Base-by-base conservation (phyloP, 1,140 invertebrate genomes). In the Penaeus japonicus region DNA sequence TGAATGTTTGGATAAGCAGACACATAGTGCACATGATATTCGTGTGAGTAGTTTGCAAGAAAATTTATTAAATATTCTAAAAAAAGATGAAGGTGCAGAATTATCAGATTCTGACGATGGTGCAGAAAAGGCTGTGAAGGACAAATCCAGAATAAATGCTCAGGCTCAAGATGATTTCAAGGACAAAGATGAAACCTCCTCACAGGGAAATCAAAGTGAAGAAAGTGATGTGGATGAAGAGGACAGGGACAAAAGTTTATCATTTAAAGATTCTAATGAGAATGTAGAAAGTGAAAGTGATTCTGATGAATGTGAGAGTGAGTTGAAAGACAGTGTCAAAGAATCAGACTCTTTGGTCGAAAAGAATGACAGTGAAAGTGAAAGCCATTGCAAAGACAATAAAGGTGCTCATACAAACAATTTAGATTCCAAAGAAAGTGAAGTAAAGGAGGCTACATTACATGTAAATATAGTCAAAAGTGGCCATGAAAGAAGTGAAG, bases 321-420 rank as follows among this genome's bases (percentile, higher is more conserved):
- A 30, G 70, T 73, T 20, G 18, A 73, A 27, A 73, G 30, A 73
- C 18, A 7, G 27, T 30, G 35, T 32, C 17, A 27, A 73, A 73
- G 10, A 27, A 73, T 18, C 15, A 73, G 30, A 32, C 10, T 5
- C 47, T 47, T 47, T 47, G 47, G 47, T 47, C 12, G 35, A 27
- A 18, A 73, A 27, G 24, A 32, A 30, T 24, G 70, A 73, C 15
- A 73, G 65, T 73, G 65, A n/a, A 10, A 73, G 12, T 27, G 24
- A 47, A 47, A 47, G 47, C 15, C 47, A 47, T 47, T 47, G 24
- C 35, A 73, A 27, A 73, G 70, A 15, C 0, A 75, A 35, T 73
- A 30, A 5, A 47, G 3, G 73, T 86, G 35, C 79, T 65, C 55
- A 82, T 78, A 53, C 81, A 89, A 77, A 90, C 84, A 78, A n/a